Conservation (phyloP, 1,140 invertebrate genomes). For the Neoseiulus cucumeris region DNA sequence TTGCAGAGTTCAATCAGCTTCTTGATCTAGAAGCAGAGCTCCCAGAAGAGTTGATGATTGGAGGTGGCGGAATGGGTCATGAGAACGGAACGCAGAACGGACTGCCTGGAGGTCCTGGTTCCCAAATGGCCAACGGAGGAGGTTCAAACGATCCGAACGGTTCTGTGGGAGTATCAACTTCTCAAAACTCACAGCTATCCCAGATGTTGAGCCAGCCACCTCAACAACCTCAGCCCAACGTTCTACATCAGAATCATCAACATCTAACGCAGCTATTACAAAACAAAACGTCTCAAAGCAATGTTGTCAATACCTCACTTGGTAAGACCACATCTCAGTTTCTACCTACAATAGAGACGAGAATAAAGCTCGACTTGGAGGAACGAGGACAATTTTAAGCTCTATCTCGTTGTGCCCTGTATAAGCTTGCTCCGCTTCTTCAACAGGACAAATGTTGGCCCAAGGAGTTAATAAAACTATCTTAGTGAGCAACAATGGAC, state of each 20-base stretch:
- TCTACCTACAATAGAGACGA: no score
- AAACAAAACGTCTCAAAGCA: constrained; percentile 9
- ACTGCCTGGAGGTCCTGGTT: background rate
- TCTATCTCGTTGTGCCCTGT: background rate
- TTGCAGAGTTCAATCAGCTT: background rate
- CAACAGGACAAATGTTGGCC: background rate
- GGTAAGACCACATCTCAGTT: constrained; percentile 1
- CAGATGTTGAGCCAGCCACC: constrained; percentile 7
- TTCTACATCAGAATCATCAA: constrained; percentile 12
- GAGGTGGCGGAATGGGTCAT: constrained; percentile 5
- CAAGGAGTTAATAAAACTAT: constrained; percentile 13
- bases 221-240: constrained; percentile 15
- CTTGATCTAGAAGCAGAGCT: constrained; percentile 14
- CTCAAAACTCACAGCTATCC: constrained; percentile 10
- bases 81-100: constrained; percentile 5
- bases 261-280: constrained; percentile 14
- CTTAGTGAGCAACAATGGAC: constrained; percentile 1
- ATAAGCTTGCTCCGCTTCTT: background rate
- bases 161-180: background rate
- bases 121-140: constrained; percentile 13
- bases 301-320: constrained; percentile 13
- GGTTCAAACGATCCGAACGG: constrained; percentile 13
- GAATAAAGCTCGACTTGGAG: no score
- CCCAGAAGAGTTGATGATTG: constrained; percentile 17
- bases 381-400: no score